phyloP scores from a whole-genome alignment of 2,888 invertebrate species.

The Cephonodes hylas region DNA sequence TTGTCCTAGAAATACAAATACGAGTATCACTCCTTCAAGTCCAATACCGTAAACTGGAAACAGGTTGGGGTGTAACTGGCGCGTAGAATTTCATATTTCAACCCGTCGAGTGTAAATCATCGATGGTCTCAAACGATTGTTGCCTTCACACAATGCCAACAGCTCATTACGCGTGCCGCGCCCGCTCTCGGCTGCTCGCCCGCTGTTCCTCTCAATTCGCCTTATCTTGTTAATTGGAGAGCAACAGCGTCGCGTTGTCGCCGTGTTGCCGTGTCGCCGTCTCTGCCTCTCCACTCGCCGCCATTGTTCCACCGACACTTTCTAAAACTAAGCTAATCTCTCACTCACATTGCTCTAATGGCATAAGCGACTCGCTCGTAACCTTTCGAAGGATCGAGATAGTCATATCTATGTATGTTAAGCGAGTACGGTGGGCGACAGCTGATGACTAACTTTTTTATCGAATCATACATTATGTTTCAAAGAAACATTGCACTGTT shows the following conservation, averaged over 20 bases:
- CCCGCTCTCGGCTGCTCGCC: conserved; percentile 23
- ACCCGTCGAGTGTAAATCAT: conserved; percentile 12
- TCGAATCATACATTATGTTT: background rate
- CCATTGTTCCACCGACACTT: conserved; percentile 72
- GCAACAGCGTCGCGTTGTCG: conserved; percentile 42
- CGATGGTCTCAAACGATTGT: conserved; percentile 20
- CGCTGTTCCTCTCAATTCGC: conserved; percentile 46
- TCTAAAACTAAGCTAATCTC: conserved; percentile 59
- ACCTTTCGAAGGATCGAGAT: conserved; percentile 15
- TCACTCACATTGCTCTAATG: conserved; percentile 58
- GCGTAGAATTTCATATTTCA: conserved; percentile 5
- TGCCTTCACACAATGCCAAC: conserved; percentile 13
- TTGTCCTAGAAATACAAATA: too few relatives aligned
- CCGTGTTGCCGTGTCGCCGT: conserved; percentile 61
- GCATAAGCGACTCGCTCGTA: conserved; percentile 44
- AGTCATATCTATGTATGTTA: conserved; percentile 1
- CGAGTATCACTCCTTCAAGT: too few relatives aligned
- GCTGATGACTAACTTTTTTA: background rate
- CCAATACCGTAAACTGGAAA: conserved; percentile 13
- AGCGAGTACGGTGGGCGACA: background rate
- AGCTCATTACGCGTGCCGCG: conserved; percentile 20
- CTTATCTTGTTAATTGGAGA: conserved; percentile 59
- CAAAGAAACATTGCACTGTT: too few relatives aligned
- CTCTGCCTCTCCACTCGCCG: conserved; percentile 47
- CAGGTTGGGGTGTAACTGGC: background rate